Conservation (phyloP, 2,888 invertebrate species). For the Zygogramma bicolorata region DNA sequence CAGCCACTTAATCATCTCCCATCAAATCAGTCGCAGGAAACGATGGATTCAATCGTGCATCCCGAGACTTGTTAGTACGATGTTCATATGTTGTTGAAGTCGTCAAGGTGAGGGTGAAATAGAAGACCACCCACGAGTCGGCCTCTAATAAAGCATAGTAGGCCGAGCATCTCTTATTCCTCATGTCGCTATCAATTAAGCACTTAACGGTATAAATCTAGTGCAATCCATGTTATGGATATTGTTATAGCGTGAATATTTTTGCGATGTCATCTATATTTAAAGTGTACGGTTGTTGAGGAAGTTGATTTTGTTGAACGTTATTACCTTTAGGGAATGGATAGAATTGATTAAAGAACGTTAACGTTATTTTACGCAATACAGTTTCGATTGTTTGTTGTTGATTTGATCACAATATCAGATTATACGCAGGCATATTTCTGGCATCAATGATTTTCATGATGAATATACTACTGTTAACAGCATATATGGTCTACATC, state of each 20-base stretch:
- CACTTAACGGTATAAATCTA: slow-evolving; percentile 33
- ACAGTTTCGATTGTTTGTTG: too few relatives aligned
- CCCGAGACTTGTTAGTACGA: slow-evolving; percentile 57
- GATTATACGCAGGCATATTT: too few relatives aligned
- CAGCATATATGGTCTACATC: too few relatives aligned
- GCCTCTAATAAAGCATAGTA: slow-evolving; percentile 43
- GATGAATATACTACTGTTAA: too few relatives aligned
- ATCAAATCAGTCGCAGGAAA: slow-evolving; percentile 45
- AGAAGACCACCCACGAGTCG: slow-evolving; percentile 56
- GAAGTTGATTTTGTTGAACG: background rate
- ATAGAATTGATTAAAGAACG: too few relatives aligned
- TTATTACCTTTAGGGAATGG: too few relatives aligned
- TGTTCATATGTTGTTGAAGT: slow-evolving; percentile 59
- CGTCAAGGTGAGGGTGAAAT: slow-evolving; percentile 56
- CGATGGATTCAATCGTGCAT: slow-evolving; percentile 59
- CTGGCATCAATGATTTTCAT: too few relatives aligned
- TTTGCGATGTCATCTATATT: background rate
- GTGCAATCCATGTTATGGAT: slow-evolving; percentile 26
- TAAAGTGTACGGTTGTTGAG: background rate
- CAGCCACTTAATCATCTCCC: slow-evolving; percentile 43
- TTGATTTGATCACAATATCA: too few relatives aligned
- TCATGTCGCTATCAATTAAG: slow-evolving; percentile 48
- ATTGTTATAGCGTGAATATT: background rate
- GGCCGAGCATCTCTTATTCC: slow-evolving; percentile 40
- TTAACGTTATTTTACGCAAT: too few relatives aligned